phyloP scores from a whole-genome alignment of 2,888 invertebrate species.

The Peribatodes rhomboidaria region DNA sequence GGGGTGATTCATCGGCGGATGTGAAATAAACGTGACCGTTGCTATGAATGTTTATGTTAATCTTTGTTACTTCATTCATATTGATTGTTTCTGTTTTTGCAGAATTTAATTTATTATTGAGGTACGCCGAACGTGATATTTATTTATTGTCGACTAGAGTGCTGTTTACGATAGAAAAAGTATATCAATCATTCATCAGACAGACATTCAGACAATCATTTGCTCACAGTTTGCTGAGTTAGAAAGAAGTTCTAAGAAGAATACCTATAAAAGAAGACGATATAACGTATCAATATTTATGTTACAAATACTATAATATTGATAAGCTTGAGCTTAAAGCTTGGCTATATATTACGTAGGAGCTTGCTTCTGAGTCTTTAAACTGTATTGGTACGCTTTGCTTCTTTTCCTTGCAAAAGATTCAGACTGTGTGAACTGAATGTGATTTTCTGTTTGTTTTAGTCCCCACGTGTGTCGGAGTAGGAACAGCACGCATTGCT shows the following conservation, averaged over 20 bases:
- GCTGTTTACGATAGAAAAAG: no score
- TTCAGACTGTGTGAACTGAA: not conserved
- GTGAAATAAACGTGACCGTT: slow-evolving; percentile 43
- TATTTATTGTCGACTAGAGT: not conserved
- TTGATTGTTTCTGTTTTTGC: slow-evolving; percentile 31
- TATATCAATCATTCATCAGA: no score
- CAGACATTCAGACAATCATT: no score
- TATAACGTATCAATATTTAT: no score
- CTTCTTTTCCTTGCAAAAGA: not conserved
- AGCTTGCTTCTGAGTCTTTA: not conserved
- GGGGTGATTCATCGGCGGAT: slow-evolving; percentile 44
- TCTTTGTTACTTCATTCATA: slow-evolving; percentile 37
- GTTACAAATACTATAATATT: not conserved
- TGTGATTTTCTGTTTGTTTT: slow-evolving; percentile 47
- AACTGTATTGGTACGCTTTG: no score
- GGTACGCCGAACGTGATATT: slow-evolving; percentile 3
- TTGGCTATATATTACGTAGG: not conserved
- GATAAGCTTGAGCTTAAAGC: not conserved
- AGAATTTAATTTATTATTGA: slow-evolving; percentile 20
- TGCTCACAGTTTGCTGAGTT: no score
- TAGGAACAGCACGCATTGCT: slow-evolving; percentile 91
- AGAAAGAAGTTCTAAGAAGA: no score
- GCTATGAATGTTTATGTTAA: slow-evolving; percentile 42
- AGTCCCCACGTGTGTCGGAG: slow-evolving; percentile 94
- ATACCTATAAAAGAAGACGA: no score